phyloP scores from a whole-genome alignment of 2,113 vertebrate genomes.

The Sterrhoptilus dennistouni region DNA sequence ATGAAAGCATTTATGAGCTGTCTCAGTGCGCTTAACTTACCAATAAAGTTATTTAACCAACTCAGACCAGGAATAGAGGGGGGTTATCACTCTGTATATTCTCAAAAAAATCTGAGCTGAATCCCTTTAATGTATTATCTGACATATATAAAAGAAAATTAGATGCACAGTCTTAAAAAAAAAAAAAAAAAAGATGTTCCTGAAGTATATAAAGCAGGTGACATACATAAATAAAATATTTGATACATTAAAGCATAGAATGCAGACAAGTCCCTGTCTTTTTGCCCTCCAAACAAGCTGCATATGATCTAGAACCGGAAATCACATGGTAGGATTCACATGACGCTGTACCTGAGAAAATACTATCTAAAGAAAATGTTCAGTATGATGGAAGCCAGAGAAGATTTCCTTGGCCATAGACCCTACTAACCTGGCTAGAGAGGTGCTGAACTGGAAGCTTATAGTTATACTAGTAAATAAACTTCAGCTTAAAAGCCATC shows the following conservation, averaged over 20 bases:
- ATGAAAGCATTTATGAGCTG: constrained; percentile 16
- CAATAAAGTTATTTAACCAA: background rate
- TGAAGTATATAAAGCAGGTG: background rate
- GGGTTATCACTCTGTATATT: background rate
- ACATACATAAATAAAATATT: background rate
- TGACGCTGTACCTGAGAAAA: background rate
- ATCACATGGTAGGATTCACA: background rate
- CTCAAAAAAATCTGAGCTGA: background rate
- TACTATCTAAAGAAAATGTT: background rate
- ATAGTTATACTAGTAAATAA: background rate
- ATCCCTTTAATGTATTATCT: background rate
- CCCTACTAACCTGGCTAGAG: background rate
- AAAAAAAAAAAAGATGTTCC: background rate
- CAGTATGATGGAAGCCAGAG: background rate
- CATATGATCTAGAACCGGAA: background rate
- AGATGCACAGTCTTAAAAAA: background rate
- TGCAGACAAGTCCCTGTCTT: background rate
- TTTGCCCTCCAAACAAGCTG: background rate
- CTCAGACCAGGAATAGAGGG: background rate
- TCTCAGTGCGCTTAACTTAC: background rate
- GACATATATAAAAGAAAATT: background rate
- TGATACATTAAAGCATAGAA: background rate
- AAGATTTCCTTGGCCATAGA: background rate
- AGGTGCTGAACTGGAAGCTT: background rate
- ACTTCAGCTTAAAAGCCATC: background rate